Conservation (phyloP, 2,113 vertebrate genomes). For the Melanerpes aurifrons region DNA sequence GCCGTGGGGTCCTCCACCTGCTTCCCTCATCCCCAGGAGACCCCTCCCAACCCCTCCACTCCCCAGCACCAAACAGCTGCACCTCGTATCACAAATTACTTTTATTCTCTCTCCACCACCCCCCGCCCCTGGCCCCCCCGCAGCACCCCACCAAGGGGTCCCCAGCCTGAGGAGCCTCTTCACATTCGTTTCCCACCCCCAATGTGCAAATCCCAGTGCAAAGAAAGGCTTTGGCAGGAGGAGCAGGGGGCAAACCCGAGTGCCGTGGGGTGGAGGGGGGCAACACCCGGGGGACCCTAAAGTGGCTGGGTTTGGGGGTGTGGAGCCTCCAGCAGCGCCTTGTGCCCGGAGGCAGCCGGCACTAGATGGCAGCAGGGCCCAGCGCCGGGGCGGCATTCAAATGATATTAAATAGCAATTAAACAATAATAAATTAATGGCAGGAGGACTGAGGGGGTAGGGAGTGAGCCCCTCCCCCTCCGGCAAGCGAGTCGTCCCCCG, state of each 20-base stretch:
- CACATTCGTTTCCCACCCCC: background rate
- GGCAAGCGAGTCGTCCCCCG: background rate
- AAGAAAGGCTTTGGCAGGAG: background rate
- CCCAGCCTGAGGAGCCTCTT: background rate
- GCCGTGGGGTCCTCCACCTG: background rate
- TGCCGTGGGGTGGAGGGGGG: too few relatives aligned
- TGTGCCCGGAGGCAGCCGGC: conserved; percentile 17
- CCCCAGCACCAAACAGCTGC: background rate
- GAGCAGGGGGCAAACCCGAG: background rate
- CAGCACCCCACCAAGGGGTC: background rate
- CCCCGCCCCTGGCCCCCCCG: background rate
- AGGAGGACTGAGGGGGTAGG: background rate
- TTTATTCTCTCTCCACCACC: conserved; percentile 38
- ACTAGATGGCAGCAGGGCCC: conserved; percentile 68
- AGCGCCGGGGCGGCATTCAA: background rate
- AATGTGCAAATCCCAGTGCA: conserved; percentile 44
- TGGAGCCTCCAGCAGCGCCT: background rate
- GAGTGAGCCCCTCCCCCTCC: background rate
- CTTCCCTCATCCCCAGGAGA: background rate
- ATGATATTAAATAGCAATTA: background rate
- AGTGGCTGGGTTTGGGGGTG: background rate
- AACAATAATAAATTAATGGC: background rate
- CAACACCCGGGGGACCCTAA: background rate
- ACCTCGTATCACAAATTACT: conserved; percentile 47
- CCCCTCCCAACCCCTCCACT: background rate